Base-by-base conservation (phyloP, 2,888 invertebrate genomes). In the Trachelus stipa region DNA sequence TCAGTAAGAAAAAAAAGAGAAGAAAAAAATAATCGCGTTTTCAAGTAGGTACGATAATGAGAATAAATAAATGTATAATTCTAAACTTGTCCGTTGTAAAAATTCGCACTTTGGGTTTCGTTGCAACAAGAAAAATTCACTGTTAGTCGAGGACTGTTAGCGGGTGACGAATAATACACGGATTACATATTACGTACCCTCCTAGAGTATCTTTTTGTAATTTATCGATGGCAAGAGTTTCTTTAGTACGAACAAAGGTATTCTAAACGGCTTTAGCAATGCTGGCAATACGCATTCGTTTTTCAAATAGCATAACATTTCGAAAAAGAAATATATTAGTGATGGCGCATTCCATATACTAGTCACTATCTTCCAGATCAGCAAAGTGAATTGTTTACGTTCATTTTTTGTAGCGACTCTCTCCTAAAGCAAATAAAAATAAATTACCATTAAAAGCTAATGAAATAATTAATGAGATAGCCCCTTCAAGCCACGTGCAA, bases 381-480 rank as follows among this genome's bases (percentile, higher is more conserved):
- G 82, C 78, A 81, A 83, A 86, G 80, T 80, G 79, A 84, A 85
- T 80, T 83, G 79, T 84, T 75, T 87, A 85, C 77, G 84, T 79
- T 83, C 85, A 77, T 84, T 87, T 85, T 85, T 87, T 88, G 84
- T 84, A 77, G 85, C 79, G 80, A 85, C 77, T 77, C 82, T 83
- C 81, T 84, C 91, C 90, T 91, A 86, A 87, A 89, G 88, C 85
- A 88, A 88, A 90, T 83, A 88, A 89, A 89, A 89, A 75, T 79
- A 15, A 76, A 84, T 87, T 85, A 87, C 81, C 81, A 79, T 76
- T 79, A 71, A 74, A n/a, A 35, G 74, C 31, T 15, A 30, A 23
- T n/a, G 74, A 74, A 12, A 35, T 4, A 33, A 34, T 11, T 23
- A 30, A 34, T 56, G 74, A 35, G 4, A 74, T 33, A 35, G 23